Evolutionary conservation across 2,888 invertebrate species (phyloP).

Genomic region (Invenusta paracnida): DNA sequence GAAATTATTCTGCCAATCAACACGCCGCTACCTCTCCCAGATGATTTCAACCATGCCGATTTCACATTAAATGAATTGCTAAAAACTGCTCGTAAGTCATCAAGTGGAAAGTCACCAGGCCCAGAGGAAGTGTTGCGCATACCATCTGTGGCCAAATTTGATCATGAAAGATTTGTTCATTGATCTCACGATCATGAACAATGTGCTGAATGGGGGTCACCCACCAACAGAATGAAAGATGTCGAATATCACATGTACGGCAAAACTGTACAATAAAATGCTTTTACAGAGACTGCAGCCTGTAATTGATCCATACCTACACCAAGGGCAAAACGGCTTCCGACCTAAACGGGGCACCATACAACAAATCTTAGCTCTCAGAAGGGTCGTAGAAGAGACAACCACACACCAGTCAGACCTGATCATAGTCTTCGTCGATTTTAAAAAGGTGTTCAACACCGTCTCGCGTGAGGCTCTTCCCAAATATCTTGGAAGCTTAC

Average conservation of each 20-base stretch:
- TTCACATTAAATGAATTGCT: not conserved
- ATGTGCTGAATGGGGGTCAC: slow-evolving; percentile 20
- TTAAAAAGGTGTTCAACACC: slow-evolving; percentile 42
- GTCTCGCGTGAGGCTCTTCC: slow-evolving; percentile 33
- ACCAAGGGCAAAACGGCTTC: slow-evolving; percentile 24
- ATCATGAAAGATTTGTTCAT: too few species aligned
- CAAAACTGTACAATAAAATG: slow-evolving; percentile 16
- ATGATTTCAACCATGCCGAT: not conserved
- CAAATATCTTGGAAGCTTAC: slow-evolving; percentile 24
- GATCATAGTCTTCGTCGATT: slow-evolving; percentile 40
- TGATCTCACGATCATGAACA: slow-evolving; percentile 14
- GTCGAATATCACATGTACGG: slow-evolving; percentile 21
- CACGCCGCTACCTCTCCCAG: not conserved
- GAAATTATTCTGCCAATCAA: not conserved
- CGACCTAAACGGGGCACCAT: slow-evolving; percentile 27
- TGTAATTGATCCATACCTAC: slow-evolving; percentile 21
- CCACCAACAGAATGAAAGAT: slow-evolving; percentile 10
- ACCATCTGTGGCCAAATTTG: not conserved
- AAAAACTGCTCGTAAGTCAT: not conserved
- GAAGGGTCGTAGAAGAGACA: slow-evolving; percentile 30
- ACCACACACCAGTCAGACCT: slow-evolving; percentile 30
- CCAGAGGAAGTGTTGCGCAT: slow-evolving; percentile 15
- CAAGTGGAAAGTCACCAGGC: slow-evolving; percentile 10
- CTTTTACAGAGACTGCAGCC: slow-evolving; percentile 21
- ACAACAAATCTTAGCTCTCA: slow-evolving; percentile 30